Evolutionary conservation across 1,140 invertebrate species (phyloP), one percentile per base, ranked within the genome.

Genomic region (Drosophila dunni): DNA sequence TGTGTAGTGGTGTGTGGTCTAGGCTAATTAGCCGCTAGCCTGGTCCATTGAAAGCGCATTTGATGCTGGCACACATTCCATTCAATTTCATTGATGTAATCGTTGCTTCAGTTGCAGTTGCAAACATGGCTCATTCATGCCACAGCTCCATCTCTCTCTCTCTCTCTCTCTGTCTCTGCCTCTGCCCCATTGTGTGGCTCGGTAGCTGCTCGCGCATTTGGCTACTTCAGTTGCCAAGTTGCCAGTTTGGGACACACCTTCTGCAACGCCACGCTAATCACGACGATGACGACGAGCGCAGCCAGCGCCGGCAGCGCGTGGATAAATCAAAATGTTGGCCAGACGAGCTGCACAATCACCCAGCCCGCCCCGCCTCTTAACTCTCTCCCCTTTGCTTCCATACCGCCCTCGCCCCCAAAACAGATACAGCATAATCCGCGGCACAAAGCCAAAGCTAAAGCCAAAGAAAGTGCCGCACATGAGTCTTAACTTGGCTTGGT

Each of bases 221-320:
- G 81, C 84, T 89, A 89, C 84, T 80, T 89, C 84, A 89, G 84
- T 73, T 82, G 82, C 79, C 75, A 68, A 65, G 77, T 65, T 82
- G 79, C 79, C 83, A 88, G 83, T 80, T 89, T 86, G 79, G 84
- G 84, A 83, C 84, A 89, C 84, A 89, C 84, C 84, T 89, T 70
- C 84, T 44, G 46, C 69, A 86, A 86, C 83, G 83, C 83, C 83
- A 86, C 83, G 83, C 83, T 86, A 86, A 86, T 86, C 83, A 86
- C 79, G 79, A 83, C 72, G 51, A 57, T 36, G 15, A 71, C 17
- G 24, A 29, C 24, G 24, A 29, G 24, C 5, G 73, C 45, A 56
- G 48, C 20, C 62, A 51, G 36, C 64, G 64, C 61, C 81, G 62
- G 45, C 64, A 83, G 84, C 84, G 84, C 80, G 85, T 89, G 84